phyloP scores from a whole-genome alignment of 2,888 invertebrate genomes.

The Xanthia togata region DNA sequence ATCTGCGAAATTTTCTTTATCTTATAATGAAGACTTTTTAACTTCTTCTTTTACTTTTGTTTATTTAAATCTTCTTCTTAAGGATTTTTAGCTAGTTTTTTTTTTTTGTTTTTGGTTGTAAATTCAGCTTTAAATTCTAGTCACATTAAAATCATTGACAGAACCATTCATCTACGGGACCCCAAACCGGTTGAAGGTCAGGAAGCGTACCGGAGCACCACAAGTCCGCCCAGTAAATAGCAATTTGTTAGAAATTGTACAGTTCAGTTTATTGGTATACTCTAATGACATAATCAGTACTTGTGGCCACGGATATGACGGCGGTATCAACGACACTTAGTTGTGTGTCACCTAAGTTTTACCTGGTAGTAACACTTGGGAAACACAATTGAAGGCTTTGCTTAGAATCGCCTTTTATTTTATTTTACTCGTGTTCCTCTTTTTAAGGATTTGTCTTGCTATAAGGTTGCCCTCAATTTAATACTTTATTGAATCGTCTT shows the following conservation, averaged over 20 bases:
- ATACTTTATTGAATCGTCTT: not conserved
- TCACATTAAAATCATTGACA: not conserved
- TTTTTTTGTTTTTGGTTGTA: no score
- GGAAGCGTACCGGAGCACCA: constrained; percentile 48
- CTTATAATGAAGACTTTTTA: not conserved
- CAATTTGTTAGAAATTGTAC: constrained; percentile 57
- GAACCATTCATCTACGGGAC: constrained; percentile 11
- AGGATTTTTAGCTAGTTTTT: not conserved
- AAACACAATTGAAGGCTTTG: not conserved
- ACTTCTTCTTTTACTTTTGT: not conserved
- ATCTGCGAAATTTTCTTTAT: not conserved
- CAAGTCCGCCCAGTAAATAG: constrained; percentile 37
- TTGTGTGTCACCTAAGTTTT: no score
- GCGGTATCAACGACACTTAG: constrained; percentile 10
- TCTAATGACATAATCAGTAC: constrained; percentile 33
- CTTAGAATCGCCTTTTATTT: not conserved
- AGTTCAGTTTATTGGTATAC: constrained; percentile 19
- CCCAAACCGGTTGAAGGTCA: constrained; percentile 54
- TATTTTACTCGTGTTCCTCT: no score
- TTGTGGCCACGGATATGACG: constrained; percentile 19
- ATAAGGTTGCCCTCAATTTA: not conserved
- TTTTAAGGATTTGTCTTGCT: not conserved
- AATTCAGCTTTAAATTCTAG: not conserved
- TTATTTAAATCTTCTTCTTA: not conserved
- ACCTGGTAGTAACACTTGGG: not conserved